phyloP scores from a whole-genome alignment of 1,140 invertebrate species.

The Artemia franciscana region DNA sequence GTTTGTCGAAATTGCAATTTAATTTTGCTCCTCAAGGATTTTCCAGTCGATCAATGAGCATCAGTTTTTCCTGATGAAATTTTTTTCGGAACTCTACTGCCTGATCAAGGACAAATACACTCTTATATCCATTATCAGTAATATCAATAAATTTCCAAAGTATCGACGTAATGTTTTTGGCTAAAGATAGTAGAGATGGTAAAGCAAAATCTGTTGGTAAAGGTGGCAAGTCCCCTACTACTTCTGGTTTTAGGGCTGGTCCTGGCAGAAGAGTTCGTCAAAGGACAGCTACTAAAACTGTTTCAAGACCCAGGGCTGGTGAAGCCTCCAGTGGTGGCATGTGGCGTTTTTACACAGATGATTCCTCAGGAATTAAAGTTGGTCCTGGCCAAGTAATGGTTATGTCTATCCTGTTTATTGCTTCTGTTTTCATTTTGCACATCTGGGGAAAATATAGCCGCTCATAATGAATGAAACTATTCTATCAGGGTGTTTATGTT shows the following conservation, averaged over 20 bases:
- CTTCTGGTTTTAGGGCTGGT: slow-evolving; percentile 34
- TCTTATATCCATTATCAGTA: no score
- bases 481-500: no score
- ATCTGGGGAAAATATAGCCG: slow-evolving; percentile 99
- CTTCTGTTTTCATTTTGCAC: slow-evolving; percentile 98
- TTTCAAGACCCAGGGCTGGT: slow-evolving; percentile 40
- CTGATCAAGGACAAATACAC: no score
- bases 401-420: slow-evolving; percentile 96
- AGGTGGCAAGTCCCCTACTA: slow-evolving; percentile 54
- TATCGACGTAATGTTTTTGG: no score
- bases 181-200: no score
- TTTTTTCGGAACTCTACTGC: no score
- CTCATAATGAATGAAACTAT: slow-evolving; percentile 36
- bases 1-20: no score
- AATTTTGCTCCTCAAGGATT: no score
- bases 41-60: no score
- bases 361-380: slow-evolving; percentile 98
- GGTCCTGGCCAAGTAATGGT: slow-evolving; percentile 97
- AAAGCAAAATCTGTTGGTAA: slow-evolving; percentile 67
- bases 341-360: slow-evolving; percentile 99
- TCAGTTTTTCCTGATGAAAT: no score
- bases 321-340: slow-evolving; percentile 78
- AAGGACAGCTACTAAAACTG: slow-evolving; percentile 35
- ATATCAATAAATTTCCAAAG: no score
- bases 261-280: slow-evolving; percentile 57